Base-by-base conservation (phyloP, 2,797 vertebrate species). In the Euphonia xanthogaster region DNA sequence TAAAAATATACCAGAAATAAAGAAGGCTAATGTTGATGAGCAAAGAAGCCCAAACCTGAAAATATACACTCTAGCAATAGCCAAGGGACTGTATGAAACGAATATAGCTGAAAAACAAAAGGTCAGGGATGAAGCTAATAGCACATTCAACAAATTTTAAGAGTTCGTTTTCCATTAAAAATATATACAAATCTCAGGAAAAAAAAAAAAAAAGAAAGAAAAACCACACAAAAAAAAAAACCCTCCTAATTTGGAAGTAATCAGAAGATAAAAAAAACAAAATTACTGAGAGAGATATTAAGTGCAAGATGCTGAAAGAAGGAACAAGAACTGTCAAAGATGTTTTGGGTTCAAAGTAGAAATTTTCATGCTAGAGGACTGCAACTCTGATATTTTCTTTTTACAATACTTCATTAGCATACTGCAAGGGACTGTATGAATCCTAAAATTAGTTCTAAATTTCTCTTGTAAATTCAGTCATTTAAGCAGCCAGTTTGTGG, bases 1-100 rank as follows among this genome's bases (percentile, higher is more conserved):
- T 97, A 98, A 97, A 98, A 98, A 98, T 98, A 98, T 61, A 95
- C 88, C 77, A 94, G 94, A 94, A 93, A 95, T 96, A 95, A 97
- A 95, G 93, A 83, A 96, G 86, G 84, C 60, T 96, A 82, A 97
- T 87, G 90, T 93, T 96, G 93, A 90, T 96, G 97, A 96, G 73
- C 33, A 92, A 90, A 94, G 88, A 92, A 93, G 76, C 55, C 39
- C 51, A 90, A 92, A 93, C 42, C 73, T 87, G 87, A 84, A 77
- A 88, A 89, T 88, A 61, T 24, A 22, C 15, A 35, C 62, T 55
- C 50, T 54, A 63, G 44, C 37, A 93, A 44, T 76, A 84, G 72
- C 19, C 72, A 83, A 90, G 83, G 88, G 60, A 94, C 30, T 28
- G 3, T 54, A 22, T 68, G 61, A 86, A 96, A 96, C 48, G 15